A percentile compares a stretch with the other conserved stretches of the same genome.
These are phyloP conservation scores for Zoanthus sociatus DNA, from an alignment of 92 coral and sea anemone genomes.

Conservation along the genomic window DNA sequence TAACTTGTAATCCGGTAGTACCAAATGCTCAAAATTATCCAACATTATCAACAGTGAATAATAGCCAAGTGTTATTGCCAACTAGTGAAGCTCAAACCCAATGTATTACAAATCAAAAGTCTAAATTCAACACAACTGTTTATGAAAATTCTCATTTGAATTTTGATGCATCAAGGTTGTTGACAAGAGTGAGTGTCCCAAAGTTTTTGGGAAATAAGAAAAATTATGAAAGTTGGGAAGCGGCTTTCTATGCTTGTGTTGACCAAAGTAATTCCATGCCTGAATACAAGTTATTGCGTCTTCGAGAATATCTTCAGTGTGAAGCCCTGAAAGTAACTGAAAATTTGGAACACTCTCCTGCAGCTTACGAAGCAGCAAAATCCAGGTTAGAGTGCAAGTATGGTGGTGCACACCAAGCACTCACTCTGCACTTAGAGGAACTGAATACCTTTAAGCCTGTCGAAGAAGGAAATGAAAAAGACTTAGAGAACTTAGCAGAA, in stretches of 20 bases:
- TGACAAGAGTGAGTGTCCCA: not conserved
- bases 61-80: not conserved
- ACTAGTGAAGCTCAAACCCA: not conserved
- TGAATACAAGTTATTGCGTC: slow-evolving; percentile 65
- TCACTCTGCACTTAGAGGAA: slow-evolving; percentile 59
- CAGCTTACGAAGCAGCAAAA: slow-evolving; percentile 72
- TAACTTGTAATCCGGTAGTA: not conserved
- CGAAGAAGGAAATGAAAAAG: slow-evolving; percentile 57
- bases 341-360: slow-evolving; percentile 64
- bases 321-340: slow-evolving; percentile 72
- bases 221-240: slow-evolving; percentile 54
- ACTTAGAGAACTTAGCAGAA: slow-evolving; percentile 58
- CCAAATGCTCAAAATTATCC: not conserved
- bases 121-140: not conserved
- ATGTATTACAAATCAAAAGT: not conserved
- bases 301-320: slow-evolving; percentile 61
- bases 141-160: not conserved
- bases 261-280: slow-evolving; percentile 59
- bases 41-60: not conserved
- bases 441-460: slow-evolving; percentile 25
- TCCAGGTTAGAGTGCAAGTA: slow-evolving; percentile 67
- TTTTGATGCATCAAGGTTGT: not conserved
- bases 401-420: slow-evolving; percentile 60
- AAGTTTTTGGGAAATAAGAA: slow-evolving; percentile 23
- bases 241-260: slow-evolving; percentile 63